Evolutionary conservation across 2,888 invertebrate genomes (phyloP).

Genomic region (Drosophila yooni): DNA sequence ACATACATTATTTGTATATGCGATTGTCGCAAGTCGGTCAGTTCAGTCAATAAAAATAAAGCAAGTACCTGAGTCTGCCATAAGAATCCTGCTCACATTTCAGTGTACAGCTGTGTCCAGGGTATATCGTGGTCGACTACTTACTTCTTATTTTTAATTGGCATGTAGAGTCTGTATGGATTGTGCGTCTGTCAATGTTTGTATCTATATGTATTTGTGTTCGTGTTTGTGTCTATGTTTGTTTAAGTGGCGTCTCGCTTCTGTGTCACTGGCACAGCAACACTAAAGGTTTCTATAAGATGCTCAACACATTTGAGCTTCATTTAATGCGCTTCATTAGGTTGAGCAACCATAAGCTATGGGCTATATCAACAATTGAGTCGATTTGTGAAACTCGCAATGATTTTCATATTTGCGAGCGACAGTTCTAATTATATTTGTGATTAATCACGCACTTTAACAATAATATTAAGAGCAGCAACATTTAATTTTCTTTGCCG

Average conservation of each 20-base stretch:
- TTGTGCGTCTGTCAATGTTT: slow-evolving; percentile 30
- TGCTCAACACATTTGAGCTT: slow-evolving; percentile 40
- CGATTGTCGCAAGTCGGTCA: not conserved
- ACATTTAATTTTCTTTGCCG: slow-evolving; percentile 26
- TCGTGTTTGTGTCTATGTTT: slow-evolving; percentile 30
- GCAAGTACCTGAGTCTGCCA: not conserved
- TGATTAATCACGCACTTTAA: slow-evolving; percentile 67
- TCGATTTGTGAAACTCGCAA: slow-evolving; percentile 42
- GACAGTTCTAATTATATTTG: slow-evolving; percentile 64
- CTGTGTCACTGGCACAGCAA: slow-evolving; percentile 64
- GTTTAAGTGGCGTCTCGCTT: slow-evolving; percentile 40
- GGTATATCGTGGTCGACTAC: not conserved
- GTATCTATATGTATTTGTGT: slow-evolving; percentile 9
- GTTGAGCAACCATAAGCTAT: slow-evolving; percentile 28
- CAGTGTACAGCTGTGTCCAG: not conserved
- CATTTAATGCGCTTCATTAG: slow-evolving; percentile 72
- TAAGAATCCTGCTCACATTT: not conserved
- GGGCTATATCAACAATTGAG: slow-evolving; percentile 30
- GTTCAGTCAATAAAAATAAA: not conserved
- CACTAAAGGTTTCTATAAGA: slow-evolving; percentile 48
- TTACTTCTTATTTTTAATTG: not conserved
- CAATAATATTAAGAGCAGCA: slow-evolving; percentile 28
- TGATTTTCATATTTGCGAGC: slow-evolving; percentile 66
- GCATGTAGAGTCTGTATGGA: not conserved
- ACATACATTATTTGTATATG: not conserved